A percentile compares a stretch with the other conserved stretches of the same genome.
phyloP scores from a whole-genome alignment of 2,888 invertebrate genomes.

The Drosophila maculinotata region DNA sequence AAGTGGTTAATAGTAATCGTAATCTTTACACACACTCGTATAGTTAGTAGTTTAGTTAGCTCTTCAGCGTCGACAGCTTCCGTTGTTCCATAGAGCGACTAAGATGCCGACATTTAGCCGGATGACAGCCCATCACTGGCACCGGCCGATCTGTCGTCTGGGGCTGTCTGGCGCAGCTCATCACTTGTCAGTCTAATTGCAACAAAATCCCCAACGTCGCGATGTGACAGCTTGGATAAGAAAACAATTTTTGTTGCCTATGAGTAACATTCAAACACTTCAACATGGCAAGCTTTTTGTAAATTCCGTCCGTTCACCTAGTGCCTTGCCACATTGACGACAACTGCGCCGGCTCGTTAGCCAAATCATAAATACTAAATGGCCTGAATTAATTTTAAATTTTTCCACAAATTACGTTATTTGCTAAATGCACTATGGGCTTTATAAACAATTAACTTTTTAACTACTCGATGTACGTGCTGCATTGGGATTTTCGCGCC shows the following conservation, averaged over 20 bases:
- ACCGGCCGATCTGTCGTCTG: slow-evolving; percentile 30
- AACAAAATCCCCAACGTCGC: slow-evolving; percentile 43
- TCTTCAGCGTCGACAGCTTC: slow-evolving; percentile 53
- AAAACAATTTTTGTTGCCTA: slow-evolving; percentile 38
- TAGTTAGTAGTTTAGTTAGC: slow-evolving; percentile 28
- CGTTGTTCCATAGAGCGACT: slow-evolving; percentile 23
- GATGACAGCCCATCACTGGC: slow-evolving; percentile 52
- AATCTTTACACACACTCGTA: slow-evolving; percentile 49
- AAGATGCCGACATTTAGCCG: slow-evolving; percentile 55
- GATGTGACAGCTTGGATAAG: slow-evolving; percentile 52
- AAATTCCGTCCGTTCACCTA: slow-evolving; percentile 8
- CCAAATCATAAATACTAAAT: slow-evolving; percentile 6
- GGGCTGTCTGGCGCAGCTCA: slow-evolving; percentile 35
- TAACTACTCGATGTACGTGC: slow-evolving; percentile 53
- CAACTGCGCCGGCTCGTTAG: slow-evolving; percentile 4
- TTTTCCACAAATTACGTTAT: slow-evolving; percentile 28
- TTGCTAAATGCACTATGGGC: slow-evolving; percentile 15
- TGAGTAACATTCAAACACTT: slow-evolving; percentile 38
- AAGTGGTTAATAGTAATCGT: slow-evolving; percentile 71
- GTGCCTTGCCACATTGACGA: neutral
- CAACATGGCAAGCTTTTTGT: slow-evolving; percentile 25
- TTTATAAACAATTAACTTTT: slow-evolving; percentile 47
- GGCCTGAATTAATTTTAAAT: slow-evolving; percentile 30
- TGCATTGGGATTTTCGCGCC: slow-evolving; percentile 54
- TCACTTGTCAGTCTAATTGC: slow-evolving; percentile 72